Conservation (phyloP, 2,888 invertebrate species). For the Drosophila gaucha region DNA sequence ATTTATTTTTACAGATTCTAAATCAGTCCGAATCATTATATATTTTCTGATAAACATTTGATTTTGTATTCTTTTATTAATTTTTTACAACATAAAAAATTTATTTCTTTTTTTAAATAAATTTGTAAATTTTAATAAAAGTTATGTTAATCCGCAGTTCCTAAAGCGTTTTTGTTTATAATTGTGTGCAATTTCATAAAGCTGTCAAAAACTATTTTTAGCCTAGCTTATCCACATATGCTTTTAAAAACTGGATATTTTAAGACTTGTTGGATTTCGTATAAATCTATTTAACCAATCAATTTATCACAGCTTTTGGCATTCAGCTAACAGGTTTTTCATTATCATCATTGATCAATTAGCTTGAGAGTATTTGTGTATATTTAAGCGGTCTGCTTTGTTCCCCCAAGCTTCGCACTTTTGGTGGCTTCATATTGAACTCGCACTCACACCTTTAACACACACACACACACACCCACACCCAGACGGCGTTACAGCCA, state of each 20-base stretch:
- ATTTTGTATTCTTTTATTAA: no score
- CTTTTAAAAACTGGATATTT: conserved; percentile 4
- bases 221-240: background rate
- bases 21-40: no score
- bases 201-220: background rate
- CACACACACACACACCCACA: background rate
- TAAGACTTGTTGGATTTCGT: background rate
- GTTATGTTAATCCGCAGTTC: no score
- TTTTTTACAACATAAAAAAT: no score
- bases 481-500: background rate
- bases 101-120: no score
- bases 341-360: conserved; percentile 30
- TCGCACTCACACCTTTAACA: conserved; percentile 27
- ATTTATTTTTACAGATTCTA: no score
- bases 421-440: conserved; percentile 4
- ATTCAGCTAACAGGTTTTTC: conserved; percentile 39
- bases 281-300: conserved; percentile 6
- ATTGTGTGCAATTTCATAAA: no score
- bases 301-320: conserved; percentile 25
- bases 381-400: conserved; percentile 18
- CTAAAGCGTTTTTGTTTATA: background rate
- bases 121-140: no score
- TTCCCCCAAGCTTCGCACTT: conserved; percentile 3
- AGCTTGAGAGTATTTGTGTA: conserved; percentile 26
- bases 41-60: no score